Conservation (phyloP, 53 echinoderm and acorn worm species). For the Antedon mediterranea region DNA sequence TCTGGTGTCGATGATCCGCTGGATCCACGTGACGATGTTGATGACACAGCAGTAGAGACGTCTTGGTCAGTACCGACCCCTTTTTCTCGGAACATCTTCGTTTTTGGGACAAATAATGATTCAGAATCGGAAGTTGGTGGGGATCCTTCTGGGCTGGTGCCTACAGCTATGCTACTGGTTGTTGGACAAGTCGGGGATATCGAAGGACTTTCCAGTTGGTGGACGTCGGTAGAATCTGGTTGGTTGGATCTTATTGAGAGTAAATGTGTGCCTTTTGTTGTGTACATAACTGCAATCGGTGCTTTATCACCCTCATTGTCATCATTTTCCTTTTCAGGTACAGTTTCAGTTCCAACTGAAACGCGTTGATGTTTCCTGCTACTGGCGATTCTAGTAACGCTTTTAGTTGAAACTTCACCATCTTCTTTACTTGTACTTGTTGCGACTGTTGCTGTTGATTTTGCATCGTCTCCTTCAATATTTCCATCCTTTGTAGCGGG, state of each 20-base stretch:
- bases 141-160: constrained; percentile 72
- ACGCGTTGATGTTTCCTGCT: neutral
- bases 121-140: constrained; percentile 74
- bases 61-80: constrained; percentile 30
- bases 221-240: neutral
- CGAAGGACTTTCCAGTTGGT: constrained; percentile 22
- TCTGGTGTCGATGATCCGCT: constrained; percentile 65
- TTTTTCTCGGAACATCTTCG: constrained; percentile 19
- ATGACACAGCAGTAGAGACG: constrained; percentile 9
- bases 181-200: constrained; percentile 27
- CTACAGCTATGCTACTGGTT: constrained; percentile 60
- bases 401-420: neutral
- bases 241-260: neutral
- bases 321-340: neutral
- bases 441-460: neutral
- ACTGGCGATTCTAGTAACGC: no score
- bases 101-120: constrained; percentile 12
- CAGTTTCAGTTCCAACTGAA: neutral
- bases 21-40: constrained; percentile 40
- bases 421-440: neutral
- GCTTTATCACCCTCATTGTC: neutral
- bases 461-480: neutral
- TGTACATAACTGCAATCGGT: neutral
- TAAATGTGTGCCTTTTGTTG: neutral
- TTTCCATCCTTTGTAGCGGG: neutral